Percentiles rank a stretch among this genome's conserved stretches.
These are phyloP conservation scores for Mellivora capensis DNA, from an alignment of 2,113 vertebrate species.

Conservation along the genomic window DNA sequence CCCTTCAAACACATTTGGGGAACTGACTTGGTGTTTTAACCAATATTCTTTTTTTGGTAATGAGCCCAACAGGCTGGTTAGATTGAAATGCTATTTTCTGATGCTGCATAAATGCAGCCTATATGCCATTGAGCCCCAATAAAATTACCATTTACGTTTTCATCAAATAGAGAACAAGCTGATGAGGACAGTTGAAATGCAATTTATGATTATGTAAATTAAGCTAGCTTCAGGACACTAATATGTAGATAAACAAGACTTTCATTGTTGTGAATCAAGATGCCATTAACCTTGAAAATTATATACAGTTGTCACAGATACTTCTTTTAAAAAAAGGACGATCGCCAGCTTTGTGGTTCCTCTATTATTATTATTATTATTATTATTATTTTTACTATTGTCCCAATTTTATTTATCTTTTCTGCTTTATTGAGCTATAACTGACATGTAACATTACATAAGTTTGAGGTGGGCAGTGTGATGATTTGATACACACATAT, in stretches of 20 bases:
- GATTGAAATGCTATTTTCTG: conserved; percentile 80
- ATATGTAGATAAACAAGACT: conserved; percentile 78
- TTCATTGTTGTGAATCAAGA: conserved; percentile 78
- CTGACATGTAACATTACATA: background rate
- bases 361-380: background rate
- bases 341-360: conserved; percentile 43
- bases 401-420: background rate
- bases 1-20: conserved; percentile 17
- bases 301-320: conserved; percentile 72
- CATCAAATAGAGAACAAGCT: conserved; percentile 77
- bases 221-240: conserved; percentile 75
- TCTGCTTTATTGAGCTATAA: background rate
- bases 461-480: background rate
- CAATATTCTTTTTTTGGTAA: conserved; percentile 67
- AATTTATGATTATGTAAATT: conserved; percentile 84
- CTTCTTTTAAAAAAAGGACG: conserved; percentile 49
- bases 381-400: background rate
- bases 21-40: conserved; percentile 45
- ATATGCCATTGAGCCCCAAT: conserved; percentile 76
- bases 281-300: conserved; percentile 81
- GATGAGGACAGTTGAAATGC: conserved; percentile 79
- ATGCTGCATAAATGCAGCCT: conserved; percentile 68
- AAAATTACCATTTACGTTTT: conserved; percentile 82
- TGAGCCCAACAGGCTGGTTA: conserved; percentile 72
- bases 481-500: background rate